Base-by-base conservation (phyloP, 1,140 invertebrate species). In the Pseudomyrmex flavicornis region DNA sequence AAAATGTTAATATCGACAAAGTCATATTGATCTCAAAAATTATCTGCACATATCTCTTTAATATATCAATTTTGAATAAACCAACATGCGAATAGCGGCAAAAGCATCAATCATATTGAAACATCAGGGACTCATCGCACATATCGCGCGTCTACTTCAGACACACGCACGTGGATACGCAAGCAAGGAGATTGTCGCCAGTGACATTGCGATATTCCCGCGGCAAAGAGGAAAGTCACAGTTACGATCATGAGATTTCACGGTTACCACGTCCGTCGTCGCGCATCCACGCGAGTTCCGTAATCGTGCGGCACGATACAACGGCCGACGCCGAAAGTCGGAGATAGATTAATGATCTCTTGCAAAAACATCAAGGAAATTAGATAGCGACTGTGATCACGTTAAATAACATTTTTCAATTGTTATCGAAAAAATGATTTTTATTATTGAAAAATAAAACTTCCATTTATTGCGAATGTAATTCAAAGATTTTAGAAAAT, bases 161-260 rank as follows among this genome's bases (percentile, higher is more conserved):
- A 35, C 35, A 35, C 35, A 35, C 62, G 62, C 74, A 46, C 62
- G 62, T 68, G 74, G 73, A 54, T 44, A 54, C 74, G 20, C 61
- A 76, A 76, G 59, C 26, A 35, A 35, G 12, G 48, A 76, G 74
- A 76, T 70, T 48, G 76, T 80, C 66, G 66, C 50, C 76, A 54
- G n/a, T 80, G 76, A 80, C 76, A 80, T 80, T 80, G 76, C 66
- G 66, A 80, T 80, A 80, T 80, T 70, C 66, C 66, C n/a, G 22
- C 66, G 50, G 76, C 17, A 35, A 66, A 72, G 76, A 80, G 66
- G 66, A 80, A 80, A 80, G 76, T 80, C 66, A 59, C 59, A 80
- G 72, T 80, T 80, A 80, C 20, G 66, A 44, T 35, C 54, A 66
- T 70, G 65, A 79, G 76, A 72, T 80, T 80, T 80, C 76, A 72